Evolutionary conservation across 2,888 invertebrate genomes (phyloP).

Genomic region (Volucella bombylans): DNA sequence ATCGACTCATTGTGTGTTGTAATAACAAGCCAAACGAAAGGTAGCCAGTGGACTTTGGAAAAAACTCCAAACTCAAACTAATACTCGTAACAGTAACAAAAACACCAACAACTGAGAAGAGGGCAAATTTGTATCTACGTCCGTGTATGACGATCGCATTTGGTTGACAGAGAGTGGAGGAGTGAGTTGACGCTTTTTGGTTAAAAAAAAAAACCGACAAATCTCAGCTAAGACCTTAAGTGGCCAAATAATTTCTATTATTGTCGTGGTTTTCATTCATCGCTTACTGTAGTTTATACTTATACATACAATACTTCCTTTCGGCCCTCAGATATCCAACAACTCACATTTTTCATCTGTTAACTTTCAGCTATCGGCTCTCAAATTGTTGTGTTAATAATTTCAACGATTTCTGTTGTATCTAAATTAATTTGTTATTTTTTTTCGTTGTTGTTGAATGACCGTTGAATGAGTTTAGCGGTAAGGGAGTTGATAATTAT

Average conservation of each 20-base stretch:
- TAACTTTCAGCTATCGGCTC: not conserved
- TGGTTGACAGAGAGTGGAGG: slow-evolving; percentile 21
- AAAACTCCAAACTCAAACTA: slow-evolving; percentile 26
- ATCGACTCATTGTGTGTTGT: slow-evolving; percentile 41
- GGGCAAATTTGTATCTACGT: slow-evolving; percentile 45
- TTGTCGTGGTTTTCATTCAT: slow-evolving; percentile 49
- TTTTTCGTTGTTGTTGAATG: slow-evolving; percentile 36
- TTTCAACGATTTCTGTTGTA: slow-evolving; percentile 5
- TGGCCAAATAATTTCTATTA: slow-evolving; percentile 59
- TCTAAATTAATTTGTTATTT: slow-evolving; percentile 59
- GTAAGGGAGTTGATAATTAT: slow-evolving; percentile 43
- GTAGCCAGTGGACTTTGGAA: slow-evolving; percentile 23
- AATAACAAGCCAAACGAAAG: slow-evolving; percentile 47
- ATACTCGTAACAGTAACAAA: slow-evolving; percentile 36
- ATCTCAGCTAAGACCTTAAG: slow-evolving; percentile 47
- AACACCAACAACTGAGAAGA: slow-evolving; percentile 25
- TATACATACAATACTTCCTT: slow-evolving; percentile 1
- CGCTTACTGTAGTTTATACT: slow-evolving; percentile 2
- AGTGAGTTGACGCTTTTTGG: slow-evolving; percentile 34
- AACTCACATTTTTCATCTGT: too few relatives aligned
- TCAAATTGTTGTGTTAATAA: slow-evolving; percentile 27
- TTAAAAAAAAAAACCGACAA: not conserved
- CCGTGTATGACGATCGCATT: slow-evolving; percentile 1
- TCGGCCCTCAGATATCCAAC: not conserved
- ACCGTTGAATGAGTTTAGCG: slow-evolving; percentile 19